Base-by-base conservation (phyloP, 1,140 invertebrate species). In the Solen grandis region DNA sequence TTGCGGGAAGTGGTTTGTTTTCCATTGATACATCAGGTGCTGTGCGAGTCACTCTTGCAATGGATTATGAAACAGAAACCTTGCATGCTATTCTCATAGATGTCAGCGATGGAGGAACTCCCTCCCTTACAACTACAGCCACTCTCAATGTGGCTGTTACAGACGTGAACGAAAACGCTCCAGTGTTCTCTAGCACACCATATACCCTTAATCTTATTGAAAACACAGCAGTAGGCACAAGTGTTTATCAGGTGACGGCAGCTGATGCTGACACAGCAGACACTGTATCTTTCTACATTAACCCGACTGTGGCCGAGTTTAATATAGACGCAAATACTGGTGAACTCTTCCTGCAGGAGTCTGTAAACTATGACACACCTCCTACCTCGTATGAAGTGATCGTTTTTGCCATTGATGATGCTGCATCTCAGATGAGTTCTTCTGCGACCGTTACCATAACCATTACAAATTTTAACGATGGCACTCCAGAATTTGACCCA, bases 161-260 rank as follows among this genome's bases (percentile, higher is more conserved):
- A 1, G 97, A 98, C 90, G 95, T 97, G 2, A 98, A 98, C 91
- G 97, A 98, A 91, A 97, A 98, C 92, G 96, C 38, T 95, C 88
- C 89, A 25, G 60, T 97, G 80, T 97, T 97, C 38, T 46, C 35
- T 4, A 54, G 29, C 36, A 46, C 65, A 25, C 59, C 82, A n/a
- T 84, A 84, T 65, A 77, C 65, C 5, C 25, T 36, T 8, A 79
- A 50, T 50, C 31, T 84, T 3, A 60, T 63, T 13, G 88, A 89
- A 73, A 73, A 62, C 31, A 55, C 65, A 25, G 65, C 81, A n/a
- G 59, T 82, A 38, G 86, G 82, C 10, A 78, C 69, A 22, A 54
- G 55, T 16, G 27, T 86, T 2, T 63, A 70, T 14, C 38, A 82
- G 66, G 83, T 85, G 0, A 63, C 76, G 2, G 84, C 85, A n/a